phyloP scores from a whole-genome alignment of 2,113 vertebrate species.

The Drymodes brunneopygia region DNA sequence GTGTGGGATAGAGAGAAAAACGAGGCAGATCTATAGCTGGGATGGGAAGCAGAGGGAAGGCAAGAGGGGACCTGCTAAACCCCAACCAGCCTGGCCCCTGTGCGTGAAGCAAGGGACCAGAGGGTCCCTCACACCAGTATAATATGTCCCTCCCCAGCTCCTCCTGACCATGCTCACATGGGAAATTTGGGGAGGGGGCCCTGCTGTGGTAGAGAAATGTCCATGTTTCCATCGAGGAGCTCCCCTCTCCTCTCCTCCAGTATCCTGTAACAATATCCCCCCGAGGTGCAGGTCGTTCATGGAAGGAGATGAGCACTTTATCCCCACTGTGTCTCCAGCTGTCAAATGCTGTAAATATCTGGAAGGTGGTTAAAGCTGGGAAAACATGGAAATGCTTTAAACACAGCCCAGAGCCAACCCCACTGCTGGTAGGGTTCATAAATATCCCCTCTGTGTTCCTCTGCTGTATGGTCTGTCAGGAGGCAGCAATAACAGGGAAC shows the following conservation, averaged over 20 bases:
- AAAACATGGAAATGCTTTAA: background rate
- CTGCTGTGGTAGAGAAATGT: no score
- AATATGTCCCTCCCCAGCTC: background rate
- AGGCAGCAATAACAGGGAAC: background rate
- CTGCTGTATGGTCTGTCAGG: background rate
- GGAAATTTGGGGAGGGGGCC: background rate
- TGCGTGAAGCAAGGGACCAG: fast-evolving
- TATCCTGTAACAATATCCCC: background rate
- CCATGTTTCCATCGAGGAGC: background rate
- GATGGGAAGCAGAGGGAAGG: background rate
- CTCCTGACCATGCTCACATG: fast-evolving
- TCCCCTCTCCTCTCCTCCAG: background rate
- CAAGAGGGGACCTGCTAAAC: background rate
- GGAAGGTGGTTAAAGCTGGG: background rate
- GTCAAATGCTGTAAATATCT: conserved; percentile 39
- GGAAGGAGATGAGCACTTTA: background rate
- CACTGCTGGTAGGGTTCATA: background rate
- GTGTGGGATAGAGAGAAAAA: background rate
- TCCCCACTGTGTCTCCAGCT: background rate
- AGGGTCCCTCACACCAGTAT: background rate
- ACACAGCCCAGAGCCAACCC: conserved; percentile 19
- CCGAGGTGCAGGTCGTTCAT: background rate
- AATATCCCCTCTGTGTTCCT: conserved; percentile 29
- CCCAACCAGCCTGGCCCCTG: background rate
- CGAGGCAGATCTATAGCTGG: background rate